These are phyloP conservation scores for Cephalotes varians DNA, from an alignment of 2,888 invertebrate species.

Conservation along the genomic window DNA sequence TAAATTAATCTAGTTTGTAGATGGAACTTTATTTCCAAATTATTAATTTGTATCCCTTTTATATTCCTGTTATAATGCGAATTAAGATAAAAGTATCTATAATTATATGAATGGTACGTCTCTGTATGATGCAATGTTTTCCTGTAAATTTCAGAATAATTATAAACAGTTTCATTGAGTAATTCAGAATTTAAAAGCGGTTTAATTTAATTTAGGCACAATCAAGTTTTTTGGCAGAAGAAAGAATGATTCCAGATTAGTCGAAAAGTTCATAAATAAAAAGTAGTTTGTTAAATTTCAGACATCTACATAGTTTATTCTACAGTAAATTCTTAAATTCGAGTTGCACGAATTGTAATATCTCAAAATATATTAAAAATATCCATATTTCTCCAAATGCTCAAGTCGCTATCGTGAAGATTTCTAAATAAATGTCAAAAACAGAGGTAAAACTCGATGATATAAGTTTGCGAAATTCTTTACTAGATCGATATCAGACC, in stretches of 20 bases:
- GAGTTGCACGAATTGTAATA: background rate
- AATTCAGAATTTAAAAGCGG: background rate
- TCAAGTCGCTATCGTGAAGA: background rate
- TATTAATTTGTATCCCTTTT: background rate
- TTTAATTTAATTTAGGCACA: no score
- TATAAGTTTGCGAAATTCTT: background rate
- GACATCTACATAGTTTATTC: background rate
- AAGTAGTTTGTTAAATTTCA: background rate
- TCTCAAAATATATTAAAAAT: background rate
- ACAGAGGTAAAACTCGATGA: background rate
- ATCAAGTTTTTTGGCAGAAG: no score
- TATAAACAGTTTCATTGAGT: background rate
- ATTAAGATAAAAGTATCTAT: background rate
- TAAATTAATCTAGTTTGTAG: slow-evolving; percentile 21
- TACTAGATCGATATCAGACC: background rate
- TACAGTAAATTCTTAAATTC: background rate
- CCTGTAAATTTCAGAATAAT: background rate
- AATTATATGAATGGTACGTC: background rate
- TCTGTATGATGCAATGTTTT: background rate
- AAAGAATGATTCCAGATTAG: background rate
- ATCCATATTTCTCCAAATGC: background rate
- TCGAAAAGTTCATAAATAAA: background rate
- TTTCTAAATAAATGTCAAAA: slow-evolving; percentile 15
- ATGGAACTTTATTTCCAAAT: slow-evolving; percentile 16
- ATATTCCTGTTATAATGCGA: background rate